Evolutionary conservation across 2,113 vertebrate genomes (phyloP), one percentile per base, ranked within the genome.

Genomic region (Petromus typicus): DNA sequence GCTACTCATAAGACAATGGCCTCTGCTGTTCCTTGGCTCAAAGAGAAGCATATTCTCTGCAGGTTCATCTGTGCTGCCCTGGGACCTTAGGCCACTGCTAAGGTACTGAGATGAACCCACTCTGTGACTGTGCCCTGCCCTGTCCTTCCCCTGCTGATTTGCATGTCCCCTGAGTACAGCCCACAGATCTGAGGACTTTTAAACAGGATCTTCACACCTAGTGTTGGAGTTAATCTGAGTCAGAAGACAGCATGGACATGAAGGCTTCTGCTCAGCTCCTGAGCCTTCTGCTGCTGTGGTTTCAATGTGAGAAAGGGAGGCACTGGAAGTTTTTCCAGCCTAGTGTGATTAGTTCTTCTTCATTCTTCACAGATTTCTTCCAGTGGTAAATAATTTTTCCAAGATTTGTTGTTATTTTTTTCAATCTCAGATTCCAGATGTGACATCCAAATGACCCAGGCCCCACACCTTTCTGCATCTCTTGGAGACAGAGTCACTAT

Each of bases 381-480:
- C n/a, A 3, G 18, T 34, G 2, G 7, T 30, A 3, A 18, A 34
- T 54, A 16, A 25, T 3, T 48, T 3, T 63, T 23, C 22, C 12
- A 8, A 83, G 43, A n/a, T 56, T n/a, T 43, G 18, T 54, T 56
- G 51, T 43, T 59, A 16, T 80, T 11, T 94, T 78, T 40, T 25
- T 51, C 48, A 51, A 51, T 51, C 9, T 30, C 40, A 96, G 95
- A 18, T 14, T 64, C 82, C 69, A 54, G 12, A n/a, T 79, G 95
- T 13, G 23, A 73, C 43, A 61, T 91, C 61, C 37, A 80, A 32
- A 54, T 91, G 56, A 91, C 63, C 40, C 96, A 95, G 56, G 40
- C 78, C 25, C 56, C 84, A 37, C 4, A 34, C 18, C 7, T 89
- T 1, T 40, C 48, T 32, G 64, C 23, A 40, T 63, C 40, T 78